Base-by-base conservation (phyloP, 2,113 vertebrate genomes). In the Benitochromis conjunctus region DNA sequence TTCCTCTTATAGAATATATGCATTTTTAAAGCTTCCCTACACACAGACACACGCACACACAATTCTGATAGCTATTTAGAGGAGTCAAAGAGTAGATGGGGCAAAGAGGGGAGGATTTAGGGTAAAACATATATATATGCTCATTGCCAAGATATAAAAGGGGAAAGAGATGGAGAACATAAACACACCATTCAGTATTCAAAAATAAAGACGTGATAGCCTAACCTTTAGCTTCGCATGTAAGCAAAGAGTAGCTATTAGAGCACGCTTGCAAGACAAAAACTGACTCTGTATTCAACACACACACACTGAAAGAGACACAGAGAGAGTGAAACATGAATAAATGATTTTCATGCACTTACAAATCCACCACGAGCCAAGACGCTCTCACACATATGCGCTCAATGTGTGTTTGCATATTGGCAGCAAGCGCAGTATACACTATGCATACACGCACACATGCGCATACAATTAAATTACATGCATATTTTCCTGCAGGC, bases 1-100 rank as follows among this genome's bases (percentile, higher is more conserved):
- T 91, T 83, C 91, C 84, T 84, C 90, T 84, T 94, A 94, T 91
- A 91, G 93, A 94, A 94, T 92, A 93, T 92, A 92, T 94, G 90
- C 91, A 94, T 95, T 95, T 94, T 90, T 71, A 94, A 92, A 93
- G 55, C 82, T 78, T 82, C 79, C 83, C 64, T 29, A 86, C 85
- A 79, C 84, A 74, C 82, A 86, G 51, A 64, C 26, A 36, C 5
- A 36, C 79, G 64, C 79, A 57, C 78, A 69, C 13, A 41, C 16
- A 21, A 21, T 58, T 58, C 29, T 58, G 38, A 57, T 51, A n/a
- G 36, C 85, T 62, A 48, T 86, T 83, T 58, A 26, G 21, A 79
- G 21, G 55, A 74, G 81, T 41, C 7, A 4, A 43, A 53, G 48
- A 82, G 46, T 64, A 46, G 21, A 48, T 53, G 29, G 12, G n/a